Evolutionary conservation across 2,888 invertebrate genomes (phyloP).

Genomic region (Psylliodes chrysocephalus): DNA sequence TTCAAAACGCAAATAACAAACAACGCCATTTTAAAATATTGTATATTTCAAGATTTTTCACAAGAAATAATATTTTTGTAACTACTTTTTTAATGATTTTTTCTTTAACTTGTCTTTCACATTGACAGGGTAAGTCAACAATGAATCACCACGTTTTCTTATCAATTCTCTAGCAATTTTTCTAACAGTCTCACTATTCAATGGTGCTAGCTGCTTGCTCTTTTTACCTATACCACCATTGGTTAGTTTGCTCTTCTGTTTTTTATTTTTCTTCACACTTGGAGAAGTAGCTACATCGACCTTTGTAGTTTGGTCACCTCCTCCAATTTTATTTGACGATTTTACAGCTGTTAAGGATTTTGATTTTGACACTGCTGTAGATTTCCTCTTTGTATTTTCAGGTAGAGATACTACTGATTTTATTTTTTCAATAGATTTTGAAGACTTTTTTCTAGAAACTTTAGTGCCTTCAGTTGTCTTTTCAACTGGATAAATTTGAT

Average conservation of each 20-base stretch:
- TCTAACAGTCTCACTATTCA: conserved; percentile 41
- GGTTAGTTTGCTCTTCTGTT: conserved; percentile 30
- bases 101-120: conserved; percentile 30
- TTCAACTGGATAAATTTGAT: not conserved
- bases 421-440: not conserved
- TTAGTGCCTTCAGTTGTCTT: not conserved
- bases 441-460: not conserved
- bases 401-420: not conserved
- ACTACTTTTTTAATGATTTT: conserved; percentile 21
- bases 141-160: conserved; percentile 43
- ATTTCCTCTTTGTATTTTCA: not conserved
- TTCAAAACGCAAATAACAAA: too few species aligned
- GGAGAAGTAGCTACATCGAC: conserved; percentile 6
- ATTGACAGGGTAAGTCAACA: conserved; percentile 32
- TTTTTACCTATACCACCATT: conserved; percentile 15
- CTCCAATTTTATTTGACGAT: not conserved
- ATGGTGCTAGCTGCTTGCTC: conserved; percentile 29
- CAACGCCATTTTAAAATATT: not conserved
- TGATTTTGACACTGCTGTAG: not conserved
- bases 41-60: conserved; percentile 5
- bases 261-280: conserved; percentile 16
- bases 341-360: not conserved
- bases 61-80: not conserved
- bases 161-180: conserved; percentile 48
- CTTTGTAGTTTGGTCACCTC: not conserved